Base-by-base conservation (phyloP, 2,113 vertebrate species). In the Eudorcas thomsonii region DNA sequence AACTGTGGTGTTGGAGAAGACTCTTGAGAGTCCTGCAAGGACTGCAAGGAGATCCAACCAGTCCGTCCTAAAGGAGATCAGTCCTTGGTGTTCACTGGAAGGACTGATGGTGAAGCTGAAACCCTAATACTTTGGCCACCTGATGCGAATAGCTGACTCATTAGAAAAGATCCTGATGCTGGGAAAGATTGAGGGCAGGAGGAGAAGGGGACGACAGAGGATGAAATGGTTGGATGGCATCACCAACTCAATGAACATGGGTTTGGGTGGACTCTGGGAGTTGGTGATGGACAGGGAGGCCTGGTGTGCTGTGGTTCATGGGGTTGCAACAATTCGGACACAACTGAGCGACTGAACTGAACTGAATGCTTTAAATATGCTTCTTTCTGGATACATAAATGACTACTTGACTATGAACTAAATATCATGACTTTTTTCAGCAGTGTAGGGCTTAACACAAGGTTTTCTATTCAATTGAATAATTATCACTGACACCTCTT, bases 371-470 rank as follows among this genome's bases (percentile, higher is more conserved):
- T 19, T 86, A 60, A 50, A 71, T 60, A 43, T 13, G 8, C 14
- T 90, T 84, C 26, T 71, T 64, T 67, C 16, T 87, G 60, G 50
- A 16, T n/a, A 52, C 8, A 33, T 64, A 62, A 62, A 36, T 64
- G 36, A 86, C 48, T 11, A 74, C 39, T 84, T 59, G 13, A 17
- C 26, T 52, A 4, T 39, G 12, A 92, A 74, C 39, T 85, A 19
- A 77, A 94, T 55, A 96, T 89, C 45, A 91, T 93, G 62, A 71
- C 36, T 93, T 94, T 95, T 94, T 19, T 59, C 30, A 60, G 25
- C 28, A 87, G 43, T 11, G 36, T 52, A 71, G 59, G 57, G 28
- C 15, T 39, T 74, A 93, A 54, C 28, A 67, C 17, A 89, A 54
- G 25, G 21, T n/a, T 88, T 91, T 71, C 55, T 84, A 30, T 57